Percentiles rank a stretch among this genome's conserved stretches.
Conservation (phyloP, 2,113 vertebrate genomes). For the Sylvia atricapilla region DNA sequence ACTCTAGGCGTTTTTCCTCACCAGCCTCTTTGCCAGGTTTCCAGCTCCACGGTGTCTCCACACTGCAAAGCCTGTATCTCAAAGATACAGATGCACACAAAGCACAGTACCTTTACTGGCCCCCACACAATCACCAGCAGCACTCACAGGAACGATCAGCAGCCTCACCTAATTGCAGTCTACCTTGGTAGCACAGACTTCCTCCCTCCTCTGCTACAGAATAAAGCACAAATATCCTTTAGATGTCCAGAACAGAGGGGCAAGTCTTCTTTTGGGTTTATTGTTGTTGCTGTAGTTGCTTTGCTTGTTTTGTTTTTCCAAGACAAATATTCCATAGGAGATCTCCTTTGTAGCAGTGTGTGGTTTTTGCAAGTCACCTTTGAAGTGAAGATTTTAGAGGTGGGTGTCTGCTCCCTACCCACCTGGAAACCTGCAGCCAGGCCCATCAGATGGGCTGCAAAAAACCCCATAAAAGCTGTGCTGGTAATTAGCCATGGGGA, state of each 20-base stretch:
- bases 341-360: background rate
- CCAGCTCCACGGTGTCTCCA: background rate
- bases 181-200: background rate
- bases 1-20: background rate
- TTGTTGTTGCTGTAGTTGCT: background rate
- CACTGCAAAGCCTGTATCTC: background rate
- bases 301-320: background rate
- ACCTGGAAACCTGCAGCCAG: background rate
- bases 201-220: background rate
- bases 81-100: background rate
- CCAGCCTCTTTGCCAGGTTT: background rate
- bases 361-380: background rate
- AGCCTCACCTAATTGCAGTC: background rate
- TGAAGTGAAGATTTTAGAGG: background rate
- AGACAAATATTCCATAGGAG: background rate
- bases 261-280: background rate
- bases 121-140: background rate
- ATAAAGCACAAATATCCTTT: background rate
- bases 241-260: background rate
- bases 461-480: background rate
- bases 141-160: background rate
- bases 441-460: background rate
- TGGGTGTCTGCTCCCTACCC: background rate
- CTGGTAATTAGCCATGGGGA: background rate
- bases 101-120: background rate